Evolutionary conservation across 2,888 invertebrate genomes (phyloP).

Genomic region (Phalera bucephala): DNA sequence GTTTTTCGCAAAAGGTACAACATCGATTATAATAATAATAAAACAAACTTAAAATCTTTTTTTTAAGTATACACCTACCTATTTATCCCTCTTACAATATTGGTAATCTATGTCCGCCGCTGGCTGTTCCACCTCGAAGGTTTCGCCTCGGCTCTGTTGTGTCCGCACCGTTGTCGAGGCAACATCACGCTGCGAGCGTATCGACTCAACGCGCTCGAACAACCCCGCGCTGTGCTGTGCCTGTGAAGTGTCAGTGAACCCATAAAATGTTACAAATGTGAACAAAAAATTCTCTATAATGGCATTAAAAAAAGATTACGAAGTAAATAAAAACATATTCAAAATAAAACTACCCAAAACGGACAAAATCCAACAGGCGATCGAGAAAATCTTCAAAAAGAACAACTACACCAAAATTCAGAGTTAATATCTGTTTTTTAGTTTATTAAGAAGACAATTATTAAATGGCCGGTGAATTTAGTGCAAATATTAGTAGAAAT

Average conservation of each 20-base stretch:
- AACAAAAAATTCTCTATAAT: conserved; percentile 51
- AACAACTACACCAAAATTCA: conserved; percentile 73
- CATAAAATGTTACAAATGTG: conserved; percentile 63
- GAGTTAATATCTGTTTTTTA: conserved; percentile 13
- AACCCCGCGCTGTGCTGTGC: conserved; percentile 34
- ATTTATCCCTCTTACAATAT: conserved; percentile 22
- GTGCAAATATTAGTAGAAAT: conserved; percentile 61
- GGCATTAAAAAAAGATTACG: conserved; percentile 78
- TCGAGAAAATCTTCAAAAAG: conserved; percentile 74
- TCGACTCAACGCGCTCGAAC: conserved; percentile 39
- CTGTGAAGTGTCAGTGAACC: conserved; percentile 65
- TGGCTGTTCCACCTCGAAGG: conserved; percentile 56
- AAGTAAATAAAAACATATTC: conserved; percentile 65
- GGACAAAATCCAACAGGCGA: conserved; percentile 66
- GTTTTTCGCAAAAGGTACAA: too few species aligned
- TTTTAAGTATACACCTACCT: too few species aligned
- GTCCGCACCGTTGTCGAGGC: conserved; percentile 69
- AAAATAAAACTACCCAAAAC: conserved; percentile 60
- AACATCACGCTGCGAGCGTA: conserved; percentile 54
- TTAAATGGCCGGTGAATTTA: conserved; percentile 78
- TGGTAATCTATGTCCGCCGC: conserved; percentile 53
- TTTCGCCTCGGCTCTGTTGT: conserved; percentile 65
- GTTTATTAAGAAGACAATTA: conserved; percentile 34
- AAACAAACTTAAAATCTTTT: too few species aligned
- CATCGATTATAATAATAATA: too few species aligned